Percentiles rank a stretch among this genome's conserved stretches.
Evolutionary conservation across 2,888 invertebrate species (phyloP).

Genomic region (Neoitamus cyanurus): DNA sequence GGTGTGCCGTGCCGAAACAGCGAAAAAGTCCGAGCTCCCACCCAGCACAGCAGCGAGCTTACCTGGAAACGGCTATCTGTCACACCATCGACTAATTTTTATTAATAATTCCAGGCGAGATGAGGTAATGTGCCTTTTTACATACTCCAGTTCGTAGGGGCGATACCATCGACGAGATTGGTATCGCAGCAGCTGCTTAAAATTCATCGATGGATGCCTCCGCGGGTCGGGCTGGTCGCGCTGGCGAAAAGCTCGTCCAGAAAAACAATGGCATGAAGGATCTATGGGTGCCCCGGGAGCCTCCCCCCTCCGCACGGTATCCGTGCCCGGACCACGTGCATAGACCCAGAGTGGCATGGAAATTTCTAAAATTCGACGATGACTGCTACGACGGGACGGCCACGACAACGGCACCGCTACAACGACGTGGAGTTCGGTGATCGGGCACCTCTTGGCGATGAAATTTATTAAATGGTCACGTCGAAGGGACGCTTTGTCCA

Average conservation of each 20-base stretch:
- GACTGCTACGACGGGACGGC: background rate
- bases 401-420: background rate
- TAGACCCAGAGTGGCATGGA: background rate
- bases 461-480: slow-evolving; percentile 48
- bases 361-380: slow-evolving; percentile 36
- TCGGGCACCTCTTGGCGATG: slow-evolving; percentile 23
- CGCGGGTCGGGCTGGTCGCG: background rate
- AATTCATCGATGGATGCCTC: slow-evolving; percentile 20
- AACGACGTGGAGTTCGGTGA: slow-evolving; percentile 17
- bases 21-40: no score
- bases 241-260: background rate
- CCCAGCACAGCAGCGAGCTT: background rate
- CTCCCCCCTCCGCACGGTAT: background rate
- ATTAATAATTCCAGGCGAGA: slow-evolving; percentile 18
- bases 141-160: slow-evolving; percentile 28
- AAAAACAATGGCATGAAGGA: background rate
- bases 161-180: slow-evolving; percentile 4
- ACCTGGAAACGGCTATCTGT: slow-evolving; percentile 3
- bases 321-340: slow-evolving; percentile 9
- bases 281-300: background rate
- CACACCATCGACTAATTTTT: slow-evolving; percentile 13
- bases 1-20: background rate
- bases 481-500: slow-evolving; percentile 45
- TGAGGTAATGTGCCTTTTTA: slow-evolving; percentile 34
- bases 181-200: slow-evolving; percentile 29